Percentiles rank a stretch among this genome's conserved stretches.
Evolutionary conservation across 2,888 invertebrate species (phyloP).

Genomic region (Mayetiola destructor): DNA sequence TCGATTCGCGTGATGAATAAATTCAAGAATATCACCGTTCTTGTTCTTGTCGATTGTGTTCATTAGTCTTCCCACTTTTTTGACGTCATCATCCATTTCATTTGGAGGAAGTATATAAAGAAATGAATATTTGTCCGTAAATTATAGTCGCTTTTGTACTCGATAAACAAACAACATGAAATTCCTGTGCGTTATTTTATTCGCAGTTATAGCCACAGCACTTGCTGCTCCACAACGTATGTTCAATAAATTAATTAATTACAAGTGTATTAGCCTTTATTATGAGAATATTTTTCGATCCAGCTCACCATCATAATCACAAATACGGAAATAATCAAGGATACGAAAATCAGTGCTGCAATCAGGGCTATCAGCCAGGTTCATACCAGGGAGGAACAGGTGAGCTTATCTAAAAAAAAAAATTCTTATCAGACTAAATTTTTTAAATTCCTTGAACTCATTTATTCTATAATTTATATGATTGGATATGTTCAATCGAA

Average conservation of each 20-base stretch:
- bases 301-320: not conserved
- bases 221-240: not conserved
- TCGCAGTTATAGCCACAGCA: not conserved
- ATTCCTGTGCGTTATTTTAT: not conserved
- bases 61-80: no score
- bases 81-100: no score
- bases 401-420: no score
- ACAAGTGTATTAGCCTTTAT: no score
- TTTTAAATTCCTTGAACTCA: no score
- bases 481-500: no score
- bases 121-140: not conserved
- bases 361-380: not conserved
- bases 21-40: no score
- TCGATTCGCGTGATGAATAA: no score
- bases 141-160: not conserved
- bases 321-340: not conserved
- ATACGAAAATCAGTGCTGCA: not conserved
- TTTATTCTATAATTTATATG: no score
- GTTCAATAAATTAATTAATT: not conserved
- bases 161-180: not conserved
- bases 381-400: no score
- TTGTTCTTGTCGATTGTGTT: no score
- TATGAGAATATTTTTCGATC: not conserved
- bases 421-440: no score
- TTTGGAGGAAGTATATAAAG: not conserved